Percentiles rank a stretch among this genome's conserved stretches.
These are phyloP conservation scores for Psilanteris sp. DNA, from an alignment of 1,140 invertebrate species.

Conservation along the genomic window DNA sequence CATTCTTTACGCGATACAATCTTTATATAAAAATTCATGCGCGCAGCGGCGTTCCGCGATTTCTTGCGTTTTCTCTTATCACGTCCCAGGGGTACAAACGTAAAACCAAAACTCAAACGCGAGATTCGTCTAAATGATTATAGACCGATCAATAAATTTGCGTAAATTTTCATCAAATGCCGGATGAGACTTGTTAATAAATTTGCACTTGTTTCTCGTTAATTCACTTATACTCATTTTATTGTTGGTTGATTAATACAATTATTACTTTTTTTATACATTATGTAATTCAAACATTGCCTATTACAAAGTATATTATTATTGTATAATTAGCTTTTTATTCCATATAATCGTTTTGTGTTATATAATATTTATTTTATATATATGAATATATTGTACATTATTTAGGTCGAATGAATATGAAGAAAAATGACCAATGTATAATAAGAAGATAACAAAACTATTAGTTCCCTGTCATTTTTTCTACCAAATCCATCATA, in stretches of 20 bases:
- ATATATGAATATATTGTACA: too few relatives aligned
- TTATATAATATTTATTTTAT: too few relatives aligned
- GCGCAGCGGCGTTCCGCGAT: slow-evolving; percentile 67
- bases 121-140: slow-evolving; percentile 36
- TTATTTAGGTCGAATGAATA: too few relatives aligned
- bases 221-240: too few relatives aligned
- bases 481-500: slow-evolving; percentile 11
- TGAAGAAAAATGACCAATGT: slow-evolving; percentile 4
- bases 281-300: too few relatives aligned
- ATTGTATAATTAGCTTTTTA: too few relatives aligned
- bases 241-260: too few relatives aligned
- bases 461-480: slow-evolving; percentile 18
- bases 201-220: too few relatives aligned
- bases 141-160: slow-evolving; percentile 77
- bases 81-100: slow-evolving; percentile 67
- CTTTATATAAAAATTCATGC: slow-evolving; percentile 78
- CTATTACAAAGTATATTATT: too few relatives aligned
- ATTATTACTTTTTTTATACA: too few relatives aligned
- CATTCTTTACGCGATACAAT: slow-evolving; percentile 70
- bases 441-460: slow-evolving; percentile 50
- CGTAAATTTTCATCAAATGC: slow-evolving; percentile 65
- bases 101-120: slow-evolving; percentile 71
- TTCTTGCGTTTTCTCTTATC: slow-evolving; percentile 73
- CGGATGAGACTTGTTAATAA: background rate
- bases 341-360: too few relatives aligned